Conservation (phyloP, 2,113 vertebrate genomes). For the Callorhinus ursinus region DNA sequence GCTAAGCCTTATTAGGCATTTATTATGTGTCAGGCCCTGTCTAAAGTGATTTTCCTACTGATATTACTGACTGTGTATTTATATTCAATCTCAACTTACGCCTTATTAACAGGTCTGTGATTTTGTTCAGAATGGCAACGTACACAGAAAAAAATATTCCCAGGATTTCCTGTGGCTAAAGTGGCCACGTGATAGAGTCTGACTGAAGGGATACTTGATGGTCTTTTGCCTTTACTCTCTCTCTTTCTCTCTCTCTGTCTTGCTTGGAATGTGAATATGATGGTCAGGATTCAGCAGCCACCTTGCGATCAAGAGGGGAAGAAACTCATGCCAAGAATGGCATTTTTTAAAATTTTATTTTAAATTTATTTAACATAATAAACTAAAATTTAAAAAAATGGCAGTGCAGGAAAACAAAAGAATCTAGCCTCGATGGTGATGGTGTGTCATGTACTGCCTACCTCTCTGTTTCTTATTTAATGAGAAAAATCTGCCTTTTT, state of each 20-base stretch:
- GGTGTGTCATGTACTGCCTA: not conserved
- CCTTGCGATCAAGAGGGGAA: not conserved
- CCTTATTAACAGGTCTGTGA: not conserved
- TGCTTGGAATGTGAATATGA: not conserved
- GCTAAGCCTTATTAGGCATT: not conserved
- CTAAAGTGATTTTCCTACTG: not conserved
- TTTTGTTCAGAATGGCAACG: not conserved
- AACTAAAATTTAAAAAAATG: no score
- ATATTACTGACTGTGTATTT: not conserved
- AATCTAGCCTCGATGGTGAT: not conserved
- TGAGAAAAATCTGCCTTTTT: not conserved
- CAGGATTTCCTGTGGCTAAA: not conserved
- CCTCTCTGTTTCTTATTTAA: not conserved
- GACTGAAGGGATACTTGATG: not conserved
- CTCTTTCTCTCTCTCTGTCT: not conserved
- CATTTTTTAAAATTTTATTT: not conserved
- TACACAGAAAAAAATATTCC: not conserved
- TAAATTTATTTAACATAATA: no score
- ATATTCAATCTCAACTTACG: not conserved
- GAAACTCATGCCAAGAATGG: not conserved
- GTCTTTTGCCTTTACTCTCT: not conserved
- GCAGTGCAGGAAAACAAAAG: not conserved
- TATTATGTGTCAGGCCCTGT: not conserved
- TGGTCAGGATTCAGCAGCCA: not conserved
- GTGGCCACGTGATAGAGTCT: not conserved